Percentiles rank a stretch among this genome's conserved stretches.
Conservation (phyloP, 2,113 vertebrate species). For the Arothron firmamentum region DNA sequence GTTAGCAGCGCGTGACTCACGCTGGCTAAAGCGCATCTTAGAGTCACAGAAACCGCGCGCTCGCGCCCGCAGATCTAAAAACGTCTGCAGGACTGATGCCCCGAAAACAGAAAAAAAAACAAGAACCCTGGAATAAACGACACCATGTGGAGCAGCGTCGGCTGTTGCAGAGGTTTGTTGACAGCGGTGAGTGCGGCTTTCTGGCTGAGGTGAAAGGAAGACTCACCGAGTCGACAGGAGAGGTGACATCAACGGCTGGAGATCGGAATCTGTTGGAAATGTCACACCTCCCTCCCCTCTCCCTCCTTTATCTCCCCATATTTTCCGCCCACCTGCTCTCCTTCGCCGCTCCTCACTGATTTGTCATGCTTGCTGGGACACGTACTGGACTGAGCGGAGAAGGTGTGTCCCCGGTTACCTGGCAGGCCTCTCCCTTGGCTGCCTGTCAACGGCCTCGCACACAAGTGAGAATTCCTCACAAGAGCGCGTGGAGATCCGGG, state of each 20-base stretch:
- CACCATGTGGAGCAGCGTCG: not conserved
- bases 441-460: slow-evolving; percentile 73
- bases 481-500: too few relatives aligned
- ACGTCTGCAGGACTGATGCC: too few relatives aligned
- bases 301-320: slow-evolving; percentile 20
- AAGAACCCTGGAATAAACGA: too few relatives aligned
- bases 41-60: too few relatives aligned
- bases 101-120: too few relatives aligned
- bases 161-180: not conserved
- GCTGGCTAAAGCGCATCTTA: too few relatives aligned
- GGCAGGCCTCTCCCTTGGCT: slow-evolving; percentile 77
- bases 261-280: slow-evolving; percentile 5
- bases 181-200: not conserved
- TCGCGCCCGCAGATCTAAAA: too few relatives aligned
- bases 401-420: slow-evolving; percentile 80
- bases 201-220: slow-evolving; percentile 2
- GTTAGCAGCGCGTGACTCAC: too few relatives aligned
- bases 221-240: not conserved
- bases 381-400: slow-evolving; percentile 70
- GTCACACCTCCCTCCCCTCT: slow-evolving; percentile 30
- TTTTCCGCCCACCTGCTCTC: slow-evolving; percentile 9
- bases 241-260: not conserved
- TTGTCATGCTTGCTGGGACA: slow-evolving; percentile 61
- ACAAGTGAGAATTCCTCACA: slow-evolving; percentile 56
- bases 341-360: slow-evolving; percentile 28